Base-by-base conservation (phyloP, 1,140 invertebrate genomes). In the Drosophila prosaltans region DNA sequence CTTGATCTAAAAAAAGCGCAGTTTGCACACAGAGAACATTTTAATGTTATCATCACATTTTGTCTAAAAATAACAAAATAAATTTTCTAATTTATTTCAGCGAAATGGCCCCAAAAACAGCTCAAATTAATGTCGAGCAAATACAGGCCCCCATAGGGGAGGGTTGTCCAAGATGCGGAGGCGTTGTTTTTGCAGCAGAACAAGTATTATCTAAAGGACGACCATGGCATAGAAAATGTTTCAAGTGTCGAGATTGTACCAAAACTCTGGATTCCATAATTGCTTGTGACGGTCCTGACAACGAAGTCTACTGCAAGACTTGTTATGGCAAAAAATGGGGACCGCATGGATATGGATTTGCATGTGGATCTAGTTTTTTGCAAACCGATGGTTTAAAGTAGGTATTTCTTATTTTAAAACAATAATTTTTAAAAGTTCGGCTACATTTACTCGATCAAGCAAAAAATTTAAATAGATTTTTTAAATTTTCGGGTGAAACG, bases 151-250 rank as follows among this genome's bases (percentile, higher is more conserved):
- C 95, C 6, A 95, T 96, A 30, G 97, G 97, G 66, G 95, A 97
- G 90, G 97, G 97, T 51, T 98, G 97, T 92, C 97, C 97, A 0
- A 94, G 97, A 65, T 98, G 97, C 88, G 97, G 97, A 39, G 97
- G 97, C 40, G 95, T 96, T 1, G 97, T 98, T 0, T 98, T 97
- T 90, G 97, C 97, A 41, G 97, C 97, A 40, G 97, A 98, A 91
- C 96, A 97, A 92, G 97, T 98, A 36, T 93, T 98, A 6, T 97
- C 97, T 28, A 97, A 97, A 91, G 95, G 96, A 60, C 95, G 97
- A 90, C 97, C 97, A 93, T 99, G 97, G 98, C 98, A 97, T 94
- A 95, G 98, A 93, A 99, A 99, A 93, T 99, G 98, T 93, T 99
- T 98, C 94, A 99, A 99, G 92, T 99, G 98, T 92, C 95, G 94